Conservation (phyloP, 2,797 vertebrate genomes). For the Typhlichthys subterraneus region DNA sequence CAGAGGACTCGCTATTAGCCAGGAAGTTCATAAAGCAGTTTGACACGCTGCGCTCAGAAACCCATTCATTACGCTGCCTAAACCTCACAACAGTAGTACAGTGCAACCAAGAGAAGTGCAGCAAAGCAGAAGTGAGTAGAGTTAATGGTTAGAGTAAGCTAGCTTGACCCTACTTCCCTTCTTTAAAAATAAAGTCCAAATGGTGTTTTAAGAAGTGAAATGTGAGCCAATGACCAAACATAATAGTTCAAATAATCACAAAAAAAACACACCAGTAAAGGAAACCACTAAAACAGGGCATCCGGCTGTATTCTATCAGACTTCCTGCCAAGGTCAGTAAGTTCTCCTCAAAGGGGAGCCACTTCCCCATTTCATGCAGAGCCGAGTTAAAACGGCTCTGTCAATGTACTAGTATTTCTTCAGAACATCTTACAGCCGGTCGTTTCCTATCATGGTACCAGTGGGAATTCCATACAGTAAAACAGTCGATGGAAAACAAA, state of each 20-base stretch:
- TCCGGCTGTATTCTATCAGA: constrained; percentile 48
- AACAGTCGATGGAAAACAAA: constrained; percentile 58
- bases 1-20: constrained; percentile 28
- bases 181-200: constrained; percentile 17
- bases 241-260: constrained; percentile 2
- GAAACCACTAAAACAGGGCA: constrained; percentile 46
- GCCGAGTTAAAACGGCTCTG: constrained; percentile 68
- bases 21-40: constrained; percentile 43
- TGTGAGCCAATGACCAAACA: neutral
- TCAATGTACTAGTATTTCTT: constrained; percentile 62
- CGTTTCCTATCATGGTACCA: constrained; percentile 67
- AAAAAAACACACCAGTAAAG: constrained; percentile 44
- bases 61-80: constrained; percentile 14
- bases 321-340: constrained; percentile 68
- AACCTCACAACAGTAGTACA: constrained; percentile 10
- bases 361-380: constrained; percentile 66
- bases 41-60: constrained; percentile 25
- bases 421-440: constrained; percentile 69
- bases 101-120: neutral
- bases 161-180: constrained; percentile 9
- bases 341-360: constrained; percentile 64
- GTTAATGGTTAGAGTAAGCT: neutral
- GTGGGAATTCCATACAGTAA: constrained; percentile 66
- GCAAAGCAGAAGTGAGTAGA: neutral
- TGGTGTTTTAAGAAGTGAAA: constrained; percentile 27